These are phyloP conservation scores for Cotesia chilonis DNA, from an alignment of 1,140 invertebrate genomes.

Conservation along the genomic window DNA sequence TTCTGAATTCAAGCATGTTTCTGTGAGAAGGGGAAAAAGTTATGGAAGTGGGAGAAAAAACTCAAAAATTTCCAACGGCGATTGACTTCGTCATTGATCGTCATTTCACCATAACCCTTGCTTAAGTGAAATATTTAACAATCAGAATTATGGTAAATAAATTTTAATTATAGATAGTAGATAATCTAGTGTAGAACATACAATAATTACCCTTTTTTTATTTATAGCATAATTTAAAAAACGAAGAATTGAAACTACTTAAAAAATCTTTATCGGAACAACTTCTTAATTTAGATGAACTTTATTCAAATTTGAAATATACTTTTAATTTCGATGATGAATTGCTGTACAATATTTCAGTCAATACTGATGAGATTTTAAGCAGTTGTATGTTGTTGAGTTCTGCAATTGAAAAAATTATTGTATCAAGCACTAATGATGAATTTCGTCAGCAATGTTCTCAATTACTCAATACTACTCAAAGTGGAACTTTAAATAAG, in stretches of 20 bases:
- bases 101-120: constrained; percentile 29
- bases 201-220: background rate
- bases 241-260: constrained; percentile 39
- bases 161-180: background rate
- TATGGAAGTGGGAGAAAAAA: too few relatives aligned
- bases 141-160: constrained; percentile 41
- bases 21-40: too few relatives aligned
- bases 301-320: constrained; percentile 46
- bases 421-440: constrained; percentile 48
- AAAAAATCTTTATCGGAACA: constrained; percentile 35
- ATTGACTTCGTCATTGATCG: background rate
- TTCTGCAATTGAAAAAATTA: constrained; percentile 41
- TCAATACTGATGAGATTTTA: constrained; percentile 39
- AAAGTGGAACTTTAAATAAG: too few relatives aligned
- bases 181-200: background rate
- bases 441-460: constrained; percentile 49
- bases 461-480: constrained; percentile 34
- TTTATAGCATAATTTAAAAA: constrained; percentile 46
- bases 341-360: constrained; percentile 40
- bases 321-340: constrained; percentile 34
- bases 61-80: too few relatives aligned
- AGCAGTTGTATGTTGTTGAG: constrained; percentile 48
- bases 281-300: constrained; percentile 38
- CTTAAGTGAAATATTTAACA: constrained; percentile 40
- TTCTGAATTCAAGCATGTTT: too few relatives aligned